These are phyloP conservation scores for Apis laboriosa DNA, from an alignment of 1,140 invertebrate genomes.

Conservation along the genomic window DNA sequence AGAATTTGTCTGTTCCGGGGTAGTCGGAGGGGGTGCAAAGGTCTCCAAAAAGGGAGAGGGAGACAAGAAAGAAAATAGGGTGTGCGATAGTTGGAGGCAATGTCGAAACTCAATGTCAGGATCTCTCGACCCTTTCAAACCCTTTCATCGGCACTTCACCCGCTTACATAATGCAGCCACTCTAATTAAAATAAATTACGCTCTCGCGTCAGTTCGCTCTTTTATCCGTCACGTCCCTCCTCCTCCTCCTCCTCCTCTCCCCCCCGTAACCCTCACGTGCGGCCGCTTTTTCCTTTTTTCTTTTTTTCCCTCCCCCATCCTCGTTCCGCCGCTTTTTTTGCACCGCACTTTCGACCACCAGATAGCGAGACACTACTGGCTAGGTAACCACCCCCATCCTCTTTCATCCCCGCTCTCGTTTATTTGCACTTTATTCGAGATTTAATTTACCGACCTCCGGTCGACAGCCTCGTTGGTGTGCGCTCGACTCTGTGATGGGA, in stretches of 20 bases:
- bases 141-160: slow-evolving; percentile 74
- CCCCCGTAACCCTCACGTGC: background rate
- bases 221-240: slow-evolving; percentile 61
- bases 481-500: slow-evolving; percentile 74
- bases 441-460: slow-evolving; percentile 80
- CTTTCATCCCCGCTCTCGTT: slow-evolving; percentile 45
- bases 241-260: too few relatives aligned
- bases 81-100: slow-evolving; percentile 61
- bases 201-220: slow-evolving; percentile 65
- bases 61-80: slow-evolving; percentile 50
- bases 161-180: slow-evolving; percentile 80
- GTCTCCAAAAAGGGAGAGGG: slow-evolving; percentile 52
- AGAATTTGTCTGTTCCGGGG: slow-evolving; percentile 79
- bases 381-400: slow-evolving; percentile 24
- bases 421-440: slow-evolving; percentile 79
- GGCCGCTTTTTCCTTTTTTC: slow-evolving; percentile 10
- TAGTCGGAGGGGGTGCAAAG: slow-evolving; percentile 46
- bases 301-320: background rate
- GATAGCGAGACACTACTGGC: slow-evolving; percentile 36
- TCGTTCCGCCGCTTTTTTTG: slow-evolving; percentile 47
- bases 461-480: slow-evolving; percentile 68
- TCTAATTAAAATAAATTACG: slow-evolving; percentile 82
- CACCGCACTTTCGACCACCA: slow-evolving; percentile 72
- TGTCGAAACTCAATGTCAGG: slow-evolving; percentile 60
- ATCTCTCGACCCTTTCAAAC: slow-evolving; percentile 75